phyloP scores from a whole-genome alignment of 2,888 invertebrate species.

The Apodemia hepburni region DNA sequence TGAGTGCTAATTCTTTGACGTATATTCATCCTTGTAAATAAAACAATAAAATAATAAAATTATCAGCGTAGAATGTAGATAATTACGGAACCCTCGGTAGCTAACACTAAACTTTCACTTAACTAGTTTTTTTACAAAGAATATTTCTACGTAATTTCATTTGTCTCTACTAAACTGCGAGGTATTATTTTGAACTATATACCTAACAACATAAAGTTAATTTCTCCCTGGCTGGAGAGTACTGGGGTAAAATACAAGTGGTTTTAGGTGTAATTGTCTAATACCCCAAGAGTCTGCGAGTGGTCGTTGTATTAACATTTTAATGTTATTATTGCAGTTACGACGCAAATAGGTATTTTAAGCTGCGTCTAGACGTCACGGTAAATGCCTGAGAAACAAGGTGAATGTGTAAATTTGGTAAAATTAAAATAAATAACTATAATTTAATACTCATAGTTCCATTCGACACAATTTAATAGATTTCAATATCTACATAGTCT shows the following conservation, averaged over 20 bases:
- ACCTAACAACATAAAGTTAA: neutral
- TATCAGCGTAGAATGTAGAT: too few relatives aligned
- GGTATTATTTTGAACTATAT: neutral
- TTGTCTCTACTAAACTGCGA: neutral
- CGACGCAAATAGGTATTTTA: constrained; percentile 56
- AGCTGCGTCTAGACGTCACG: constrained; percentile 66
- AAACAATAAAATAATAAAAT: too few relatives aligned
- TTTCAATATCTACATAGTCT: too few relatives aligned
- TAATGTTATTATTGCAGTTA: constrained; percentile 61
- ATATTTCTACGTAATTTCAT: neutral
- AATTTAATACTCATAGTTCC: too few relatives aligned
- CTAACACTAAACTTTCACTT: neutral
- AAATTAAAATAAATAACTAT: neutral
- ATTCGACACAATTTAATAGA: too few relatives aligned
- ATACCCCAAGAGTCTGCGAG: constrained; percentile 17
- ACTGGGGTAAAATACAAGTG: neutral
- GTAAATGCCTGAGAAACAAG: constrained; percentile 26
- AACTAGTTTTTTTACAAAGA: neutral
- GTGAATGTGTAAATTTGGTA: neutral
- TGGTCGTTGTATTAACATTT: constrained; percentile 64
- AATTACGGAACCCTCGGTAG: neutral
- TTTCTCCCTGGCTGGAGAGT: neutral
- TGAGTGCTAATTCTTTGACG: too few relatives aligned
- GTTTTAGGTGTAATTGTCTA: constrained; percentile 12
- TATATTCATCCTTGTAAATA: too few relatives aligned